Evolutionary conservation across 2,113 vertebrate species (phyloP), one percentile per base, ranked within the genome.

Genomic region (Kryptolebias marmoratus): DNA sequence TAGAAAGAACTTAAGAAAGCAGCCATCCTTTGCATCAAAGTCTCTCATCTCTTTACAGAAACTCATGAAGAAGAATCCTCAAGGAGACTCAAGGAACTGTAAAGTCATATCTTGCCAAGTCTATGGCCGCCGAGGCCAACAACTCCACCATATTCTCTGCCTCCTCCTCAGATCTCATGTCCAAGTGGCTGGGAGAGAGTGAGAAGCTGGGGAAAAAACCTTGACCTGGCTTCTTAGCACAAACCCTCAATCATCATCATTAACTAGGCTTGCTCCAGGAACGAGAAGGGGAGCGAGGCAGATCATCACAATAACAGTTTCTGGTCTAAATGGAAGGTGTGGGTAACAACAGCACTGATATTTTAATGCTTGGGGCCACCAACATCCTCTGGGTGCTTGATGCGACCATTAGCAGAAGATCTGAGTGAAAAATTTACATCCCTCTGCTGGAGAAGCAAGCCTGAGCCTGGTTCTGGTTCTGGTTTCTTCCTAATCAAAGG

Each of bases 231-330:
- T 0, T 92, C 97, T 70, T 95, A 96, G 68, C 98, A 98, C 87
- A 99, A 99, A 62, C 98, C 98, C 1, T 99, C 98, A 61, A 99
- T 99, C 89, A 99, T 99, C 90, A 99, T 99, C 92, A 99, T 99
- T 0, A 97, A 99, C 0, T 97, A 99, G 85, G 98, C 71, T 99
- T 97, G 97, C 69, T 99, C 97, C 27, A 94, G 97, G 73, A 99
- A 98, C 0, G 97, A 99, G 90, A 98, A 99, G 0, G 97, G 99
- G 88, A 98, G 97, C 0, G 97, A 98, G 75, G 98, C 97, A 0
- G 98, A 96, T 0, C 94, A 97, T 1, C 94, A 97, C 86, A 99
- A 99, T 89, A 99, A 99, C 97, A 99, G 88, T 98, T 99, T 87
- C 87, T 99, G 86, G 98, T 99, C 58, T 97, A 99, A 90, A 99